Evolutionary conservation across 1,140 invertebrate genomes (phyloP).

Genomic region (Eriocheir sinensis): DNA sequence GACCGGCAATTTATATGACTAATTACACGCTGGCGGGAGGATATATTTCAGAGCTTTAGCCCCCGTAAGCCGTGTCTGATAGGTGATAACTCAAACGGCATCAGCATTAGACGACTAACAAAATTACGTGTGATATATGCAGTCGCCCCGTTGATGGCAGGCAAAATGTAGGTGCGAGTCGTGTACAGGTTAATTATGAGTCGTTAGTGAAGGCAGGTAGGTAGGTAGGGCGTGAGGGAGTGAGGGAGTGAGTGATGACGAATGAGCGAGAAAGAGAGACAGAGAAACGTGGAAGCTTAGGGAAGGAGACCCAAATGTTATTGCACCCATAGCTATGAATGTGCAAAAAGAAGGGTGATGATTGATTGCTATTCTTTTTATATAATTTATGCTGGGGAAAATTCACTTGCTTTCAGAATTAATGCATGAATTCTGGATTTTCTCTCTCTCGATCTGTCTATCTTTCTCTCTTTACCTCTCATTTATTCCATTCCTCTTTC

Average conservation of each 20-base stretch:
- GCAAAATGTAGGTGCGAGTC: neutral
- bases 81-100: constrained; percentile 60
- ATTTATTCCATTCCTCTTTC: neutral
- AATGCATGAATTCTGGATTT: no score
- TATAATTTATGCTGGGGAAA: no score
- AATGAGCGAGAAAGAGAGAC: neutral
- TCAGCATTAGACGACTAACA: constrained; percentile 26
- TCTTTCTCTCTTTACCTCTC: constrained; percentile 43
- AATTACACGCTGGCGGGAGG: constrained; percentile 30
- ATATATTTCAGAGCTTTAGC: constrained; percentile 34
- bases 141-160: neutral
- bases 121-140: neutral
- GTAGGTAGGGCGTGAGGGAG: neutral
- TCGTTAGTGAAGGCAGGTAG: neutral
- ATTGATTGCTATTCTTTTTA: neutral
- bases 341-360: no score
- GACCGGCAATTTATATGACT: constrained; percentile 53
- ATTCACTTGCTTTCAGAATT: no score
- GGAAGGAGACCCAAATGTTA: neutral
- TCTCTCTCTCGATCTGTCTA: neutral
- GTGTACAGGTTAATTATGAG: neutral
- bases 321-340: no score
- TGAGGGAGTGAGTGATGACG: neutral
- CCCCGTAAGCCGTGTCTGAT: constrained; percentile 43
- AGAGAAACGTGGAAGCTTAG: no score